Percentiles rank a stretch among this genome's conserved stretches.
Conservation (phyloP, 1,140 invertebrate species). For the Homarus americanus region DNA sequence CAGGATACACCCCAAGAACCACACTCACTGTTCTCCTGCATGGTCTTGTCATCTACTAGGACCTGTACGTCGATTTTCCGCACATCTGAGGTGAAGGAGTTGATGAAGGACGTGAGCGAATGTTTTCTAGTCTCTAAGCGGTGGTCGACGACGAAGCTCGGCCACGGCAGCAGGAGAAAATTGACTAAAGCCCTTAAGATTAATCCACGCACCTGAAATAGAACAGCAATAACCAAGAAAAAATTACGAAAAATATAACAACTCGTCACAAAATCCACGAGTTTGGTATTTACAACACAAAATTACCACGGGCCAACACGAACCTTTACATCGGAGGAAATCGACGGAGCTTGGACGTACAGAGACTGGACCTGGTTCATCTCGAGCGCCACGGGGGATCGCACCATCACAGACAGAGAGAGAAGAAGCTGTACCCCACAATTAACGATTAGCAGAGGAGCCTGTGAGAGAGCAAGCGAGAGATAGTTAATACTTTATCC, state of each 20-base stretch:
- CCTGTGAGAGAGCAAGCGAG: slow-evolving; percentile 25
- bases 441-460: slow-evolving; percentile 68
- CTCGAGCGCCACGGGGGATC: slow-evolving; percentile 72
- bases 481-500: neutral
- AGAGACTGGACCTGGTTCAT: slow-evolving; percentile 72
- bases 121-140: slow-evolving; percentile 78
- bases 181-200: slow-evolving; percentile 81
- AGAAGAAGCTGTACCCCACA: slow-evolving; percentile 72
- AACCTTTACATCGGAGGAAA: slow-evolving; percentile 77
- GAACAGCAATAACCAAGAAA: neutral
- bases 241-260: too few relatives aligned
- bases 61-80: slow-evolving; percentile 76
- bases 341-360: slow-evolving; percentile 55
- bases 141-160: slow-evolving; percentile 79
- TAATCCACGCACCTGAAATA: slow-evolving; percentile 80
- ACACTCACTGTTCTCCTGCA: slow-evolving; percentile 77
- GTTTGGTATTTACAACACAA: too few relatives aligned
- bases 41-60: slow-evolving; percentile 75
- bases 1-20: too few relatives aligned
- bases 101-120: slow-evolving; percentile 76
- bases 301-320: too few relatives aligned
- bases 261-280: too few relatives aligned
- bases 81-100: slow-evolving; percentile 77
- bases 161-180: slow-evolving; percentile 81
- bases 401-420: slow-evolving; percentile 71